Base-by-base conservation (phyloP, 2,888 invertebrate species). In the Morpho deidamia region DNA sequence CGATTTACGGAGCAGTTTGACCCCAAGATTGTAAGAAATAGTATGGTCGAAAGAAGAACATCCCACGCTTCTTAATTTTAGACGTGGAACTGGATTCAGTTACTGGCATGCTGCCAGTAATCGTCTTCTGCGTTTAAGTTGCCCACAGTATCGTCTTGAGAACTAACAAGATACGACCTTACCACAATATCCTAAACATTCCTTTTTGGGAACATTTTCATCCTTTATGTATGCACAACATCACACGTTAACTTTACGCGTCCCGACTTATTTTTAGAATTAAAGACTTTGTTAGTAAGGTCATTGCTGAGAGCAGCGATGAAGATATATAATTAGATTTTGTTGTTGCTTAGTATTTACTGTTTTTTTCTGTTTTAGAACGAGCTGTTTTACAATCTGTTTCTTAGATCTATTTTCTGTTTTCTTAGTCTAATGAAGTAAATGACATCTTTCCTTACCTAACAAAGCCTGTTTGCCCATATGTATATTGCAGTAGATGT, bases 401-500 rank as follows among this genome's bases (percentile, higher is more conserved):
- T 23, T 23, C 23, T 23, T 23, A 23, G 1, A 33, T 14, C 33
- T 11, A 7, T 11, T 40, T 40, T 12, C 14, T n/a, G n/a, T n/a
- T 41, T 41, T 14, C 12, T 14, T 8, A 14, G 11, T 40, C 11
- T 11, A 44, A 9, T 5, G n/a, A 23, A 38, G 14, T 45, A 37
- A 12, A 34, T 11, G 11, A 37, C 1, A 14, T 12, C 9, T 11
- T 35, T 7, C 42, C 51, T 56, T 69, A 87, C 88, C 85, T 51
- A 86, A 72, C 61, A 87, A 72, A 53, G 78, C 67, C 62, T 85
- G 81, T 70, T 88, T 89, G 58, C 78, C 78, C 56, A 84, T 75
- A 65, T 87, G 84, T 60, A 88, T 84, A 63, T 89, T 89, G 75
- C 86, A 87, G 70, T 89, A 89, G 67, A 89, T 75, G 70, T 89